These are phyloP conservation scores for Lophura nycthemera DNA, from an alignment of 2,113 vertebrate species.

Conservation along the genomic window DNA sequence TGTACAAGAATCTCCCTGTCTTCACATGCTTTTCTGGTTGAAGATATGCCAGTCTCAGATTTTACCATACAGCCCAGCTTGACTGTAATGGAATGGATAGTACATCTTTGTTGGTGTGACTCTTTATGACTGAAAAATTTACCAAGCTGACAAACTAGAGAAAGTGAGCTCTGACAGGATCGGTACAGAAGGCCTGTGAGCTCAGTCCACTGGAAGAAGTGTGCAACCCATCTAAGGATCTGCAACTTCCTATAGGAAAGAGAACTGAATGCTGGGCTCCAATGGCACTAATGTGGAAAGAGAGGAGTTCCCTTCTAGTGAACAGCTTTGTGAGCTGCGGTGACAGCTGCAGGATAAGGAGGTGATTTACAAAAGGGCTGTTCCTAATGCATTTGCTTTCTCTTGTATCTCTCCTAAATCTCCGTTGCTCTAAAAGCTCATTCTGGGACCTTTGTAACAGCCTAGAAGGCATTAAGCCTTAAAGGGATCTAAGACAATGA, in stretches of 20 bases:
- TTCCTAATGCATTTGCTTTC: background rate
- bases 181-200: background rate
- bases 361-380: background rate
- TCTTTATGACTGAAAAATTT: background rate
- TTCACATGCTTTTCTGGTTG: background rate
- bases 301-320: background rate
- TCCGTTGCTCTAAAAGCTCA: background rate
- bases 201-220: background rate
- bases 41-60: background rate
- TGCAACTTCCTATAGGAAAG: background rate
- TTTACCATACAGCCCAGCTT: background rate
- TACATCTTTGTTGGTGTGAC: background rate
- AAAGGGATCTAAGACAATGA: background rate
- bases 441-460: background rate
- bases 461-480: background rate
- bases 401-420: background rate
- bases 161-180: background rate
- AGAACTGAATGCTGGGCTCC: background rate
- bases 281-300: rapidly evolving
- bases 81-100: too few species aligned
- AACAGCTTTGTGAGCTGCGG: background rate
- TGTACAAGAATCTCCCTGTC: background rate
- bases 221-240: background rate
- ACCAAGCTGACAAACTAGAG: background rate
- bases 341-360: background rate